Base-by-base conservation (phyloP, 2,113 vertebrate species). In the Nothoprocta pentlandii region DNA sequence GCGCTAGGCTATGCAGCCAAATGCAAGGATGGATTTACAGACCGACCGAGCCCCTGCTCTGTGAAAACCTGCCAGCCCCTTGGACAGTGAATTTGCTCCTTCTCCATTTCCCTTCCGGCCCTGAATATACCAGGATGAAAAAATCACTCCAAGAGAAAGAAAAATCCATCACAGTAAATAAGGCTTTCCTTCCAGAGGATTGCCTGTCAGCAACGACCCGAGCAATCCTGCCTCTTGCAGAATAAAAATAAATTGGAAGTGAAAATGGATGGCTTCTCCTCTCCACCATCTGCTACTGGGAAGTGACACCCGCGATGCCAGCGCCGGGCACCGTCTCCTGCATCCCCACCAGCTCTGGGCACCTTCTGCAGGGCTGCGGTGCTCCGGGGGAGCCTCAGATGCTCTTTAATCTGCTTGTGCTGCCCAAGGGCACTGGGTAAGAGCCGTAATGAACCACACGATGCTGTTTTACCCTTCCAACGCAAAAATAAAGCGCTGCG, bases 191-290 rank as follows among this genome's bases (percentile, higher is more conserved):
- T 93, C 68, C 87, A 80, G 68, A 92, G 88, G 87, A 75, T 1
- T 95, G 93, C 87, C 91, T 89, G 88, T 95, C 90, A 95, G 94
- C 95, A 73, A 76, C 9, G 80, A 92, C 87, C 95, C 41, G 22
- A 89, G 87, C 92, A 87, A 84, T 63, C 75, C 85, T 86, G 84
- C 69, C 90, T 94, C 93, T 87, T 47, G 77, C 85, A 90, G 93
- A 73, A 85, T 4, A 84, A 92, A 95, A 95, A 92, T 86, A 93
- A 94, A 92, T 62, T 77, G 79, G 63, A 86, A 91, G 95, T 86
- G 92, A 68, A 93, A 97, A 95, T 61, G 81, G 90, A 92, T 94
- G 89, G 79, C 83, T 94, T 93, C 95, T 96, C 90, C 73, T 89
- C 93, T 87, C 85, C 17, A 61, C 95, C 94, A 96, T 87, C 93